Conservation (phyloP, 2,888 invertebrate genomes). For the Nephrotoma guestfalica region DNA sequence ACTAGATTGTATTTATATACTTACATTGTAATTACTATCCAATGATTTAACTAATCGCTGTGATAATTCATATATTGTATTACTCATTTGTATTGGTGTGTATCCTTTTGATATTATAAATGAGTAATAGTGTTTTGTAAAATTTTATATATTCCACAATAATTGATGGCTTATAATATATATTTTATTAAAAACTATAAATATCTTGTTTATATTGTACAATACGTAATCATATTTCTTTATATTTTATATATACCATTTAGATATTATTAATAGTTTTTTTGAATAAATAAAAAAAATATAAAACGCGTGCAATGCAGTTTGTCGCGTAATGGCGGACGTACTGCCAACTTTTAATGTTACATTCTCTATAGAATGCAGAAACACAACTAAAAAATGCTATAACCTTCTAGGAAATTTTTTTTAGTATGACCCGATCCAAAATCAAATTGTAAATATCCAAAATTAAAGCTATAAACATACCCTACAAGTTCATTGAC, state of each 20-base stretch:
- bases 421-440: neutral
- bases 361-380: conserved; percentile 12
- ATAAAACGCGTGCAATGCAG: conserved; percentile 17
- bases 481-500: too few species aligned
- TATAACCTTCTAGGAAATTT: conserved; percentile 6
- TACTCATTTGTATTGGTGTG: conserved; percentile 27
- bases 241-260: neutral
- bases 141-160: neutral
- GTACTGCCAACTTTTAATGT: conserved; percentile 14
- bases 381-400: conserved; percentile 15
- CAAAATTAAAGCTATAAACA: neutral
- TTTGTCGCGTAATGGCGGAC: conserved; percentile 21
- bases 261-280: neutral
- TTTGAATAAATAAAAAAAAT: neutral
- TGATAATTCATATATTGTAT: conserved; percentile 73
- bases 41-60: conserved; percentile 91
- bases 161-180: neutral
- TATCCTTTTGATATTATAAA: neutral
- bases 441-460: neutral
- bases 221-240: neutral
- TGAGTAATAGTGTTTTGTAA: neutral
- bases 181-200: neutral
- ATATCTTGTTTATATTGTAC: neutral
- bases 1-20: conserved; percentile 27
- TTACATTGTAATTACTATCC: conserved; percentile 97